Evolutionary conservation across 2,888 invertebrate species (phyloP), one percentile per base, ranked within the genome.

Genomic region (Rhaphigaster nebulosa): DNA sequence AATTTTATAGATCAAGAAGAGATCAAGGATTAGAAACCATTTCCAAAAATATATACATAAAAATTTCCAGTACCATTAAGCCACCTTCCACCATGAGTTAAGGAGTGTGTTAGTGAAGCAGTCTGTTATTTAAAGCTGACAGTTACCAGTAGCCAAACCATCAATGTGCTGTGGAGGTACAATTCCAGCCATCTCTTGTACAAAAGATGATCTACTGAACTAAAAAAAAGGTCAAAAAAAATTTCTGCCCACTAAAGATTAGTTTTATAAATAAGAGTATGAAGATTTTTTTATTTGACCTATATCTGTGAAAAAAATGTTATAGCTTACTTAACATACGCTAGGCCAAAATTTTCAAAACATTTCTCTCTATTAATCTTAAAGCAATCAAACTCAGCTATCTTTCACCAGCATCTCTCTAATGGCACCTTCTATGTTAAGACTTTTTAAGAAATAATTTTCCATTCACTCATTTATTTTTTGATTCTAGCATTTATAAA

Each of bases 141-240:
- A 91, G 89, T 91, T 92, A 65, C 89, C 90, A 70, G 89, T n/a
- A 23, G 65, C 91, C 29, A 90, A 54, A 50, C 91, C 91, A 60
- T 91, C 91, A 70, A 89, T 90, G 90, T 88, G 89, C 12, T 38
- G 60, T 18, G 92, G 91, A 70, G 90, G 91, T 50, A 90, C 90
- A n/a, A 56, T 91, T 38, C 91, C 91, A 41, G 91, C 92, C 92
- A 92, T 92, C 91, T 92, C 92, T 87, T 92, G 92, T 52, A 92
- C 92, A 90, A 92, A 92, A 13, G 92, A 92, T 65, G 92, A 92
- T 91, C 92, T 92, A 92, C 92, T 92, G 90, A 92, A 92, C 92
- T 92, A 88, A 91, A 50, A 76, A n/a, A 50, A 80, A 34, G 13
- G 90, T 89, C 89, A 89, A 76, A 70, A 65, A 89, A n/a, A 89